Evolutionary conservation across 2,888 invertebrate genomes (phyloP).

Genomic region (Dioctria linearis): DNA sequence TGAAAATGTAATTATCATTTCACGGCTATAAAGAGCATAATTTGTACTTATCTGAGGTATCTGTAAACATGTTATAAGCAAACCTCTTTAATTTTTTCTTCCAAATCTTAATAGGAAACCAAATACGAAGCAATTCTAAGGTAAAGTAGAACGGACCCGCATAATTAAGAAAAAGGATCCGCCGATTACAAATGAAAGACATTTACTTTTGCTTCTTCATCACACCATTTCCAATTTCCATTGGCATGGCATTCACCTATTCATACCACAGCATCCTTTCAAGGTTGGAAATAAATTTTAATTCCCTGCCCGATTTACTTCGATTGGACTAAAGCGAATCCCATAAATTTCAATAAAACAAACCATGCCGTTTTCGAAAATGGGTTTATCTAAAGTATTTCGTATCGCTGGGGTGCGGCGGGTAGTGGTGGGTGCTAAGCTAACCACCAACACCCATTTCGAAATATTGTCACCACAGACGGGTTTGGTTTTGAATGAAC

Average conservation of each 20-base stretch:
- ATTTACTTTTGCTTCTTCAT: background rate
- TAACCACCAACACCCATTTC: background rate
- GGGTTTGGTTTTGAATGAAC: background rate
- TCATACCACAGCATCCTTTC: background rate
- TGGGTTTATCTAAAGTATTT: conserved; percentile 47
- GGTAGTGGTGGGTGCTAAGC: background rate
- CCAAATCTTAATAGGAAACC: conserved; percentile 2
- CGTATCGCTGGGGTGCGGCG: background rate
- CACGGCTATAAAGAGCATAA: background rate
- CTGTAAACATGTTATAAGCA: background rate
- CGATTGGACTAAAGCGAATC: conserved; percentile 39
- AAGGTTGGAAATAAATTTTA: conserved; percentile 39
- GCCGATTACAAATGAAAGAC: conserved; percentile 15
- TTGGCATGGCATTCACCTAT: too few species aligned
- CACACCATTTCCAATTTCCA: background rate
- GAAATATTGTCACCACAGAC: conserved; percentile 25
- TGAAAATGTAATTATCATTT: conserved; percentile 10
- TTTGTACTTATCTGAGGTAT: conserved; percentile 18
- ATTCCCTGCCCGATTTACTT: conserved; percentile 39
- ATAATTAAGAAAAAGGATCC: background rate
- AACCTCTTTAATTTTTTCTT: conserved; percentile 15
- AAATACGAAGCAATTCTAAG: conserved; percentile 7
- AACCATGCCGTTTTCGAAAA: conserved; percentile 36
- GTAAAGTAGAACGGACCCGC: background rate
- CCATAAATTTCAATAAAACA: conserved; percentile 51